These are phyloP conservation scores for Aphelocoma coerulescens DNA, from an alignment of 2,113 vertebrate genomes.

Conservation along the genomic window DNA sequence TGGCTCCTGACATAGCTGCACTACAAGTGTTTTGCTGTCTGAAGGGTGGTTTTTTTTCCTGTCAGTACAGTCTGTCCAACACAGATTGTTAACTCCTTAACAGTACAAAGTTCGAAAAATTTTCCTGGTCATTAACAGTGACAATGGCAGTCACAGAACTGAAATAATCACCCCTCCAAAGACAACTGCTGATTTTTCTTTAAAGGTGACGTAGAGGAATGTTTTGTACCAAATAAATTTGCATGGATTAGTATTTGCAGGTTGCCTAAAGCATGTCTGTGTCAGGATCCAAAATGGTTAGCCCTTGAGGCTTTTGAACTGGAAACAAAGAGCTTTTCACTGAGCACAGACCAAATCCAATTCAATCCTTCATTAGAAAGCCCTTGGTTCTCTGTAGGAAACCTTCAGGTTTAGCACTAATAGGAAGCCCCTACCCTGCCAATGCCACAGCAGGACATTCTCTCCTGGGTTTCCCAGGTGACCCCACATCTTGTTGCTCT, in stretches of 20 bases:
- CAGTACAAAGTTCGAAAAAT: not conserved
- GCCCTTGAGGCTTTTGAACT: slow-evolving; percentile 69
- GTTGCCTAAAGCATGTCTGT: slow-evolving; percentile 67
- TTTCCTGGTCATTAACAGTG: not conserved
- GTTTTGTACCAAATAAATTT: slow-evolving; percentile 70
- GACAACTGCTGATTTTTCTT: slow-evolving; percentile 32
- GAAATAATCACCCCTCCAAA: slow-evolving; percentile 58
- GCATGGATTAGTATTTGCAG: slow-evolving; percentile 70
- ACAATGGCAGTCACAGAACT: not conserved
- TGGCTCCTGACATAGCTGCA: not conserved
- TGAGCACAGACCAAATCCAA: slow-evolving; percentile 64
- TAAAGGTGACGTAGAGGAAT: slow-evolving; percentile 62
- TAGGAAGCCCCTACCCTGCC: slow-evolving; percentile 34
- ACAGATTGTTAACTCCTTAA: not conserved
- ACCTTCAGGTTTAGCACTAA: slow-evolving; percentile 73
- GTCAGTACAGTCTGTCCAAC: not conserved
- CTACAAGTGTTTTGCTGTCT: not conserved
- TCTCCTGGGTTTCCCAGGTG: slow-evolving; percentile 62
- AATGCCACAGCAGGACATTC: slow-evolving; percentile 53
- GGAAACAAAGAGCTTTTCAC: slow-evolving; percentile 77
- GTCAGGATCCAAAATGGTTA: slow-evolving; percentile 64
- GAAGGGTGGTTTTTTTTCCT: not conserved
- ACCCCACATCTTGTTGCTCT: slow-evolving; percentile 26
- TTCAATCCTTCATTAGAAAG: slow-evolving; percentile 77
- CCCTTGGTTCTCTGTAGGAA: slow-evolving; percentile 69